Evolutionary conservation across 2,888 invertebrate species (phyloP).

Genomic region (Linnaemya tessellans): DNA sequence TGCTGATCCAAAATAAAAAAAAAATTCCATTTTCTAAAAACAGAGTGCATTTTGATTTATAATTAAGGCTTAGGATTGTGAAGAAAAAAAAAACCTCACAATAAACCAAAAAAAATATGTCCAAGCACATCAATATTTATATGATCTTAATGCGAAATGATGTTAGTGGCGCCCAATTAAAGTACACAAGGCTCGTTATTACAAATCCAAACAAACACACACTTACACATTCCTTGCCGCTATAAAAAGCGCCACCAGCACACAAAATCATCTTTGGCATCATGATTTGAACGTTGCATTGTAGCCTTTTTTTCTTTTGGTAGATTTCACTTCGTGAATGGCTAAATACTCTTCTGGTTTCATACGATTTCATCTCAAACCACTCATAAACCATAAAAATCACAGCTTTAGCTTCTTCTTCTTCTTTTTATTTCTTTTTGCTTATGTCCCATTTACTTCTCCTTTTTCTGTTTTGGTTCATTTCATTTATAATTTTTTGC

Average conservation of each 20-base stretch:
- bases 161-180: slow-evolving; percentile 73
- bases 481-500: slow-evolving; percentile 9
- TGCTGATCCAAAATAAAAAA: too few species aligned
- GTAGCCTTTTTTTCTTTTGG: slow-evolving; percentile 30
- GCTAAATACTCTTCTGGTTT: slow-evolving; percentile 54
- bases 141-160: slow-evolving; percentile 69
- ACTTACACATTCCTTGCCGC: neutral
- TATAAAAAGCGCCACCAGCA: slow-evolving; percentile 52
- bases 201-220: neutral
- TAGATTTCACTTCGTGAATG: slow-evolving; percentile 39
- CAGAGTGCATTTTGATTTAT: slow-evolving; percentile 27
- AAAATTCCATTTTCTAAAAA: too few species aligned
- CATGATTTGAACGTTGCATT: slow-evolving; percentile 22
- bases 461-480: slow-evolving; percentile 1
- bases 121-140: slow-evolving; percentile 62
- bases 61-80: slow-evolving; percentile 5
- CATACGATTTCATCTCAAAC: slow-evolving; percentile 68
- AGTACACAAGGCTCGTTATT: slow-evolving; percentile 57
- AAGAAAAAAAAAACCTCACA: slow-evolving; percentile 8
- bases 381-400: slow-evolving; percentile 78
- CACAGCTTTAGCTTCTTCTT: slow-evolving; percentile 69
- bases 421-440: slow-evolving; percentile 54
- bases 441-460: slow-evolving; percentile 35
- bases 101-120: slow-evolving; percentile 17
- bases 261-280: slow-evolving; percentile 17